A percentile compares a stretch with the other conserved stretches of the same genome.
These are phyloP conservation scores for Triplophysa dalaica DNA, from an alignment of 2,113 vertebrate genomes.

Conservation along the genomic window DNA sequence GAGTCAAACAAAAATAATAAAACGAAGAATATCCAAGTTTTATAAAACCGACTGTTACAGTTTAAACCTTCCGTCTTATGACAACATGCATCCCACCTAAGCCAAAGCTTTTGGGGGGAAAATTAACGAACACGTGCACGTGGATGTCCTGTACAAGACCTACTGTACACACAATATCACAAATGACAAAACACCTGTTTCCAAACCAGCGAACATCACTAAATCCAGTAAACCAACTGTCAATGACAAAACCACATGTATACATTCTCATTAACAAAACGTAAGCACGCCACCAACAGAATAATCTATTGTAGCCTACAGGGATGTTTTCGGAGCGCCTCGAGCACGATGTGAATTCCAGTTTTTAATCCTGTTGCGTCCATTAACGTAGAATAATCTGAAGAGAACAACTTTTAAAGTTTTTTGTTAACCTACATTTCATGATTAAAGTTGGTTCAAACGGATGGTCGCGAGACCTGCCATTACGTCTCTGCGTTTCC, in stretches of 20 bases:
- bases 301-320: background rate
- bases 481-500: constrained; percentile 27
- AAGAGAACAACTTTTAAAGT: constrained; percentile 34
- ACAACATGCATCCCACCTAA: too few species aligned
- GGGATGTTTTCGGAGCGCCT: constrained; percentile 1
- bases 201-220: background rate
- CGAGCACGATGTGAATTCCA: background rate
- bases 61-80: too few species aligned
- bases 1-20: too few species aligned
- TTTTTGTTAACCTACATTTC: constrained; percentile 43
- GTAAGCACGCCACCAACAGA: background rate
- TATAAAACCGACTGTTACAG: too few species aligned
- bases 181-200: background rate
- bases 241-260: background rate
- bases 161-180: too few species aligned
- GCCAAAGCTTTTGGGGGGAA: too few species aligned
- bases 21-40: too few species aligned
- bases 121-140: too few species aligned
- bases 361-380: constrained; percentile 28
- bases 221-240: background rate
- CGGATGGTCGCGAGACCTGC: constrained; percentile 45
- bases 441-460: constrained; percentile 28
- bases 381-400: constrained; percentile 2
- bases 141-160: background rate
- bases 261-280: background rate